Conservation (phyloP, 37 sponge, comb jelly and placozoan genomes). For the Oscarella lobularis region DNA sequence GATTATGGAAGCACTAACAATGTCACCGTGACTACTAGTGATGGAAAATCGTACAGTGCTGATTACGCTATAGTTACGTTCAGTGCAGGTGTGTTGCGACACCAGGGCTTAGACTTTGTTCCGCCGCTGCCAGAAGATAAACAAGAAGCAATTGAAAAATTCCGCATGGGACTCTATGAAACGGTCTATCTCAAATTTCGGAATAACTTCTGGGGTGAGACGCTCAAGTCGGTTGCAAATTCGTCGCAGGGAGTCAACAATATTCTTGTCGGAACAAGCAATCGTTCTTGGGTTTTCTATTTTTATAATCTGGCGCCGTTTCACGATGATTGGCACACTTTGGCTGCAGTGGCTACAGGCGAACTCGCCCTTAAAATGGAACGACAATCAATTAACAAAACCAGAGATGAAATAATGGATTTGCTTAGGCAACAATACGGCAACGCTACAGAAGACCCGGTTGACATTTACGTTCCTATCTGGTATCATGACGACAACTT, state of each 20-base stretch:
- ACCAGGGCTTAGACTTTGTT: neutral
- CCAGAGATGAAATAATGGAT: conserved; percentile 1
- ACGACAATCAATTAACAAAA: neutral
- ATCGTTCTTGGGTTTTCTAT: no score
- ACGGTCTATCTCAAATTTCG: conserved; percentile 15
- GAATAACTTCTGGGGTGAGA: conserved; percentile 1
- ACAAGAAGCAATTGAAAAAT: conserved; percentile 3
- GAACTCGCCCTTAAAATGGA: conserved; percentile 3
- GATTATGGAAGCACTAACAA: neutral
- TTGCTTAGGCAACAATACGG: conserved; percentile 7
- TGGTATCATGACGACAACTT: conserved; percentile 15
- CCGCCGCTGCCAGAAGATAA: conserved; percentile 11
- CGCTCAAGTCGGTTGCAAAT: neutral
- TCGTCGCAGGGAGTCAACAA: no score
- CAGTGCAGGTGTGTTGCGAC: conserved; percentile 14
- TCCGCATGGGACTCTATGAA: neutral
- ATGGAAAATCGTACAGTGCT: neutral
- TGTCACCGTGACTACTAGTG: conserved; percentile 2
- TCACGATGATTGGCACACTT: neutral
- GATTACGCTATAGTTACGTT: conserved; percentile 5
- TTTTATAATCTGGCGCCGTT: conserved; percentile 6
- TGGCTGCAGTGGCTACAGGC: neutral
- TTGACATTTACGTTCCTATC: conserved; percentile 6
- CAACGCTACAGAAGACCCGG: neutral
- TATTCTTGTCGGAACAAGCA: no score